Evolutionary conservation across 2,797 vertebrate species (phyloP).

Genomic region (Chanos chanos): DNA sequence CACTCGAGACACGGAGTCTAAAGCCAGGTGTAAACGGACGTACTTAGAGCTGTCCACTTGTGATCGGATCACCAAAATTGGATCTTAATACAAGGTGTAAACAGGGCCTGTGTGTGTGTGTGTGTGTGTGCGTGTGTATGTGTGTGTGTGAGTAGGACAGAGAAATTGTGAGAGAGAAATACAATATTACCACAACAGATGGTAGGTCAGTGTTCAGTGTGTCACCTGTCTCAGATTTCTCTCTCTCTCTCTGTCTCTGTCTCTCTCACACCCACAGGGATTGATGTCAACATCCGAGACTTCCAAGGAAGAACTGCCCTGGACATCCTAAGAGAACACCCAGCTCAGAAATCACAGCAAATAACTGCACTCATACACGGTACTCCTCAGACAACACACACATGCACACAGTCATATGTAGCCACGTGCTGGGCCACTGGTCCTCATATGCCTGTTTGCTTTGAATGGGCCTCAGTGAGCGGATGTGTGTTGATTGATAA

Average conservation of each 20-base stretch:
- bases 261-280: conserved; percentile 70
- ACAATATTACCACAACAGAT: no score
- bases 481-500: conserved; percentile 40
- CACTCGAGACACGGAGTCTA: no score
- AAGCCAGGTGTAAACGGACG: no score
- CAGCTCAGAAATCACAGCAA: conserved; percentile 91
- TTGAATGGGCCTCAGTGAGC: background rate
- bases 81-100: no score
- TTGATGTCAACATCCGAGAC: conserved; percentile 89
- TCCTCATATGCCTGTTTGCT: conserved; percentile 1
- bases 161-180: conserved; percentile 4
- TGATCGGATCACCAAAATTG: no score
- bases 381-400: conserved; percentile 6
- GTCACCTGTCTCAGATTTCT: background rate
- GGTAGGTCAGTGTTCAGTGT: no score
- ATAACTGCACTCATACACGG: conserved; percentile 71
- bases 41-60: no score
- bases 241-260: background rate
- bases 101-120: no score
- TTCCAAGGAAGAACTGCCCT: conserved; percentile 86
- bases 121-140: background rate
- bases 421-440: background rate
- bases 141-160: background rate
- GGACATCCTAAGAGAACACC: conserved; percentile 91
- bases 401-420: background rate